Evolutionary conservation across 92 coral and sea anemone species (phyloP).

Genomic region (Hydrozoanthus gracilis): DNA sequence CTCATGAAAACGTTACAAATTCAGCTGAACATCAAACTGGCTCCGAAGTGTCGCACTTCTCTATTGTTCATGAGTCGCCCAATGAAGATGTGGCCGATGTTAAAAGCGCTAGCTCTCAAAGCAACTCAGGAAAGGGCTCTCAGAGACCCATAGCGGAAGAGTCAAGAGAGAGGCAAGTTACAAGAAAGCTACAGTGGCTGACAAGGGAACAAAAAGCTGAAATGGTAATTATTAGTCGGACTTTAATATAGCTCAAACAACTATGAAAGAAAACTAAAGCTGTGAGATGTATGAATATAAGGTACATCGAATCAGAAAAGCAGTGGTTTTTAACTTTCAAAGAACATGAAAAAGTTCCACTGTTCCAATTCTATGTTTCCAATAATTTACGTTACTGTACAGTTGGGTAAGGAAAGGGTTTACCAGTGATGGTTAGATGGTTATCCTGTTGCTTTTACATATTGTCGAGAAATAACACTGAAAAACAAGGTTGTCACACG

Average conservation of each 20-base stretch:
- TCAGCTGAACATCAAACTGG: constrained; percentile 1
- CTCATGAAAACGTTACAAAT: background rate
- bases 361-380: no score
- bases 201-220: constrained; percentile 66
- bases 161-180: background rate
- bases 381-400: no score
- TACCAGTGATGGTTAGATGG: no score
- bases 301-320: background rate
- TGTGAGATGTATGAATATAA: background rate
- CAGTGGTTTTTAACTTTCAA: no score
- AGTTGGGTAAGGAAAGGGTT: no score
- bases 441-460: no score
- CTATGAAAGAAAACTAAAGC: background rate
- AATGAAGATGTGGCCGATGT: background rate
- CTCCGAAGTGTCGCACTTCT: background rate
- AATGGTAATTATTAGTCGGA: constrained; percentile 49
- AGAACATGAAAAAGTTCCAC: no score
- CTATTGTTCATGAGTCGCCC: background rate
- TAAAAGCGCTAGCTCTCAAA: background rate
- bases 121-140: background rate
- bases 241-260: background rate
- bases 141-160: background rate
- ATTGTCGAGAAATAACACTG: no score
- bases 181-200: constrained; percentile 60
- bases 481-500: no score